Evolutionary conservation across 2,113 vertebrate species (phyloP).

Genomic region (Montifringilla adamsi): DNA sequence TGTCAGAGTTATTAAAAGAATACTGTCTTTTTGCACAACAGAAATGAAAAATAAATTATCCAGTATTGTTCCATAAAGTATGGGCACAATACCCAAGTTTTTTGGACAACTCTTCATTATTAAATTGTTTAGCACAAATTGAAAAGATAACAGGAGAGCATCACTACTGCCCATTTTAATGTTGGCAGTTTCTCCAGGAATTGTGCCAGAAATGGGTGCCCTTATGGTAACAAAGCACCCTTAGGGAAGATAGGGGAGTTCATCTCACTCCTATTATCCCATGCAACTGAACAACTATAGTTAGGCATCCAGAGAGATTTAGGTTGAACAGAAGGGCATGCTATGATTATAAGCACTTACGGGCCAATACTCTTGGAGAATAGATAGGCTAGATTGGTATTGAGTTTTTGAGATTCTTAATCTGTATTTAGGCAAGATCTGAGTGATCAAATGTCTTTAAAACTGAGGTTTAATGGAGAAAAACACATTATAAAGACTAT

Average conservation of each 20-base stretch:
- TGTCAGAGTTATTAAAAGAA: background rate
- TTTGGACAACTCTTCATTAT: background rate
- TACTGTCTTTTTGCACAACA: background rate
- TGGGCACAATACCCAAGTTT: background rate
- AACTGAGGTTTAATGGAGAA: background rate
- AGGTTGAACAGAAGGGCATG: background rate
- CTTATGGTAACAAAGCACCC: background rate
- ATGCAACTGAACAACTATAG: background rate
- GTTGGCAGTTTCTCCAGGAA: background rate
- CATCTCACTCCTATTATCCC: background rate
- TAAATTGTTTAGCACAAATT: background rate
- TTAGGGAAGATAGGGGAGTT: background rate
- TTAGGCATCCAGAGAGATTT: background rate
- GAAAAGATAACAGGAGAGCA: accelerated
- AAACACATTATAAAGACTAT: background rate
- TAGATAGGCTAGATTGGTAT: background rate
- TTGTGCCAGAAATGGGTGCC: background rate
- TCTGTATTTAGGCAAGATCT: background rate
- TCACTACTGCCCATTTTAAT: background rate
- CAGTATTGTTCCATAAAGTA: background rate
- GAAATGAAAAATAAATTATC: background rate
- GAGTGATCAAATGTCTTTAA: background rate
- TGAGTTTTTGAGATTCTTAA: background rate
- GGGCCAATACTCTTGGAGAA: background rate
- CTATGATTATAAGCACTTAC: background rate